A percentile compares a stretch with the other conserved stretches of the same genome.
Evolutionary conservation across 2,797 vertebrate species (phyloP).

Genomic region (Catamblyrhynchus diadema): DNA sequence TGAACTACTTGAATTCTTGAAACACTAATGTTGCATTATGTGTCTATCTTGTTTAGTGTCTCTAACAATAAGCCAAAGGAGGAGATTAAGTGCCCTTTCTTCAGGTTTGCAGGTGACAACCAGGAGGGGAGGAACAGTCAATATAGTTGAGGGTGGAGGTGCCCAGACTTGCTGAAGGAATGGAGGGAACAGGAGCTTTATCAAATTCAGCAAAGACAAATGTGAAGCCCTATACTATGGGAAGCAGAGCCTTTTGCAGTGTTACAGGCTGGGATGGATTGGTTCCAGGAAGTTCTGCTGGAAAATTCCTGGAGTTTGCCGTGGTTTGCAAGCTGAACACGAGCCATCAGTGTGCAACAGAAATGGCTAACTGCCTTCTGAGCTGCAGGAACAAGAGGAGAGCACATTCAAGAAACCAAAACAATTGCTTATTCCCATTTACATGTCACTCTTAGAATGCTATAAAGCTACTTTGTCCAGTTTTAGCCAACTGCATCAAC

Average conservation of each 20-base stretch:
- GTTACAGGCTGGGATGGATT: not conserved
- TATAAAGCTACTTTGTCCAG: not conserved
- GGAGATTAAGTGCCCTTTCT: not conserved
- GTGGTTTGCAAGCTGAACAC: not conserved
- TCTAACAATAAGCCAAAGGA: not conserved
- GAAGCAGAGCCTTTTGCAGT: not conserved
- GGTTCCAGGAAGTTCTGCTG: not conserved
- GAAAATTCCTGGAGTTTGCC: not conserved
- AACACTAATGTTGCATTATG: not conserved
- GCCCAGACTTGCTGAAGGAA: not conserved
- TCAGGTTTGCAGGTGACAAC: not conserved
- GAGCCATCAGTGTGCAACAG: not conserved
- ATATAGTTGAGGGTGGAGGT: not conserved
- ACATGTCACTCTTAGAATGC: accelerated
- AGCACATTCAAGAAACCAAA: not conserved
- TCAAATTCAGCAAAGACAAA: not conserved
- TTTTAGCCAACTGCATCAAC: not conserved
- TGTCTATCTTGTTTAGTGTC: not conserved
- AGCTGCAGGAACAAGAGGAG: not conserved
- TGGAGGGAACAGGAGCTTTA: not conserved
- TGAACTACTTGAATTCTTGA: not conserved
- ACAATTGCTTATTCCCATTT: not conserved
- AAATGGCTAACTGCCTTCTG: not conserved
- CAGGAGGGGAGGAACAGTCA: not conserved
- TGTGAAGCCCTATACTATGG: not conserved